Evolutionary conservation across 2,797 vertebrate genomes (phyloP).

Genomic region (Channallabes apus): DNA sequence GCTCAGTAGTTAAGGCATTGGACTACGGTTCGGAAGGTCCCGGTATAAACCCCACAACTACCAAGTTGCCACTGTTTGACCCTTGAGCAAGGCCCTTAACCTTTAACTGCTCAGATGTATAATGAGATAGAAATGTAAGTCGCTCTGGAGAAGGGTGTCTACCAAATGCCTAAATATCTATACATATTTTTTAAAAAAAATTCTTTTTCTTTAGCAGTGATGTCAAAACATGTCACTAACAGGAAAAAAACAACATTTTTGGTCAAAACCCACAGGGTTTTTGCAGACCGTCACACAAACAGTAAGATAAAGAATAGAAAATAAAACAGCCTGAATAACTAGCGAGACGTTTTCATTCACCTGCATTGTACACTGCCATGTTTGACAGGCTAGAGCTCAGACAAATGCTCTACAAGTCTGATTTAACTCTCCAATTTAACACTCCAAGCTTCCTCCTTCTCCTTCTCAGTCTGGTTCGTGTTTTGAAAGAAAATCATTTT

Average conservation of each 20-base stretch:
- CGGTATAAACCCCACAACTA: no score
- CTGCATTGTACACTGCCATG: slow-evolving; percentile 9
- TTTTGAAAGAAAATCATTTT: slow-evolving; percentile 34
- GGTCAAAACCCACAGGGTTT: background rate
- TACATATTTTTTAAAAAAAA: no score
- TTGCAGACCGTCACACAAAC: background rate
- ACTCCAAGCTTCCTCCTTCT: slow-evolving; percentile 20
- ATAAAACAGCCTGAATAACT: slow-evolving; percentile 27
- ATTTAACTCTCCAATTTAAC: slow-evolving; percentile 5
- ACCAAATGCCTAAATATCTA: no score
- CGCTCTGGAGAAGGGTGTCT: no score
- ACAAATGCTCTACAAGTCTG: slow-evolving; percentile 18
- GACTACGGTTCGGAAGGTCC: no score
- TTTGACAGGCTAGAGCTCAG: slow-evolving; percentile 20
- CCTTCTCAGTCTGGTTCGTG: slow-evolving; percentile 18
- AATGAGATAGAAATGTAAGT: no score
- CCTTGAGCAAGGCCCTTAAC: no score
- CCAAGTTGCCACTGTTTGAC: no score
- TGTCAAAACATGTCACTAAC: background rate
- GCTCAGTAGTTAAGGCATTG: no score
- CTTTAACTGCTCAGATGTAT: no score
- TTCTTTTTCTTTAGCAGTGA: background rate
- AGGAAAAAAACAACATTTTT: background rate
- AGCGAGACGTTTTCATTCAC: slow-evolving; percentile 30
- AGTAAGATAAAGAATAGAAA: slow-evolving; percentile 9